Percentiles rank a stretch among this genome's conserved stretches.
Conservation (phyloP, 1,140 invertebrate genomes). For the Rhynchophorus ferrugineus region DNA sequence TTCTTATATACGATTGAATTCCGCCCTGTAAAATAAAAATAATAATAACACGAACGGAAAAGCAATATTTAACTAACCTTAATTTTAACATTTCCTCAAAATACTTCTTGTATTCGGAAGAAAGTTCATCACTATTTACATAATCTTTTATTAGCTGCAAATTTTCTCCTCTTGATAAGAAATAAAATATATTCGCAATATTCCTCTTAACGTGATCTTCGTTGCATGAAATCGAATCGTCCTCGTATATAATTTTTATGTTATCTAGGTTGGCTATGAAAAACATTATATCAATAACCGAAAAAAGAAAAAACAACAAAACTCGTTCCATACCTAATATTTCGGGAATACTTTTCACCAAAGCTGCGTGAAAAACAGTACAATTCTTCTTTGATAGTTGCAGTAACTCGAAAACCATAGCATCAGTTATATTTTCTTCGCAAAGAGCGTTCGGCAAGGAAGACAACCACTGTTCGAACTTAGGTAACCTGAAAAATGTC, state of each 20-base stretch:
- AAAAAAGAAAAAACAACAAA: not conserved
- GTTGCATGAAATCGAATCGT: constrained; percentile 22
- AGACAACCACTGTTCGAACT: constrained; percentile 42
- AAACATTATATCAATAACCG: not conserved
- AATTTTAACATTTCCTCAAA: constrained; percentile 6
- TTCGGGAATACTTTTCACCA: constrained; percentile 38
- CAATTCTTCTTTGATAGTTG: constrained; percentile 19
- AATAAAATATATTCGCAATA: constrained; percentile 23
- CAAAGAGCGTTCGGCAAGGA: constrained; percentile 26
- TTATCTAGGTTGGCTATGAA: constrained; percentile 40
- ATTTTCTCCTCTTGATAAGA: constrained; percentile 7
- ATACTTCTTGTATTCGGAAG: constrained; percentile 2
- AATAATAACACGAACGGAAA: not conserved
- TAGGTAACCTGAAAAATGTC: constrained; percentile 10
- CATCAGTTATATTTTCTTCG: constrained; percentile 11
- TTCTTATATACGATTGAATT: not conserved
- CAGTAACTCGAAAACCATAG: constrained; percentile 9
- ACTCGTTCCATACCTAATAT: constrained; percentile 37
- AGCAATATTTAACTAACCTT: not conserved
- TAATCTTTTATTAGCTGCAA: not conserved
- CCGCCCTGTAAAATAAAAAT: not conserved
- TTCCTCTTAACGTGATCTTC: constrained; percentile 13
- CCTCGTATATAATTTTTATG: constrained; percentile 37
- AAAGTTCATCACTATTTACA: not conserved
- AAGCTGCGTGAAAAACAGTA: constrained; percentile 13